A percentile compares a stretch with the other conserved stretches of the same genome.
These are phyloP conservation scores for Cinclus cinclus DNA, from an alignment of 2,113 vertebrate species.

Conservation along the genomic window DNA sequence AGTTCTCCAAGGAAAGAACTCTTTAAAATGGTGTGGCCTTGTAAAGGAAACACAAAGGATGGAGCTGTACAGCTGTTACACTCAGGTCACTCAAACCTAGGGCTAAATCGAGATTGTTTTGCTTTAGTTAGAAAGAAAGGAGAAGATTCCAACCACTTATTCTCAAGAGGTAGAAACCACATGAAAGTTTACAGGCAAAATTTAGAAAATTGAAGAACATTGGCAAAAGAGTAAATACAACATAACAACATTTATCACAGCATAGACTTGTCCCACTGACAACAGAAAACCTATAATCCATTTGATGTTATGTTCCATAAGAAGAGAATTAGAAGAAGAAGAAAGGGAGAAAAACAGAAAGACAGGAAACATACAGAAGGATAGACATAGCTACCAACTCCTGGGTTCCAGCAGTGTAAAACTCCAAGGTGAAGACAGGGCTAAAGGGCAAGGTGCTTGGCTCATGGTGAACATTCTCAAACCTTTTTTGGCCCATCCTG, in stretches of 20 bases:
- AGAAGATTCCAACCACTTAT: not conserved
- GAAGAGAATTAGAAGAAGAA: not conserved
- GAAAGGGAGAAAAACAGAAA: not conserved
- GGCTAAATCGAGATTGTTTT: not conserved
- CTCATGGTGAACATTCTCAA: not conserved
- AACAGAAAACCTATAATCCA: not conserved
- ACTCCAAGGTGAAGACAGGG: not conserved
- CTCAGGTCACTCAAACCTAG: not conserved
- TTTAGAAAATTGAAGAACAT: not conserved
- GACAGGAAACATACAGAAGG: not conserved
- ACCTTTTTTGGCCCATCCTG: not conserved
- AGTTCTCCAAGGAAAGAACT: not conserved
- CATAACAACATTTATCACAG: not conserved
- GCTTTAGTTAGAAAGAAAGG: not conserved
- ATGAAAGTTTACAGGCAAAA: not conserved
- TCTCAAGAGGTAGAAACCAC: not conserved
- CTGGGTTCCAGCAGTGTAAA: not conserved
- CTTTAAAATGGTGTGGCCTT: not conserved
- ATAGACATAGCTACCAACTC: fast-evolving
- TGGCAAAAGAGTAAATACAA: not conserved
- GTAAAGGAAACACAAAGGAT: not conserved
- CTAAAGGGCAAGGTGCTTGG: not conserved
- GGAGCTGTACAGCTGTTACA: not conserved
- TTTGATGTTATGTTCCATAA: fast-evolving
- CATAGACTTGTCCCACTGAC: not conserved